Conservation (phyloP, 2,888 invertebrate genomes). For the Aricia artaxerxes region DNA sequence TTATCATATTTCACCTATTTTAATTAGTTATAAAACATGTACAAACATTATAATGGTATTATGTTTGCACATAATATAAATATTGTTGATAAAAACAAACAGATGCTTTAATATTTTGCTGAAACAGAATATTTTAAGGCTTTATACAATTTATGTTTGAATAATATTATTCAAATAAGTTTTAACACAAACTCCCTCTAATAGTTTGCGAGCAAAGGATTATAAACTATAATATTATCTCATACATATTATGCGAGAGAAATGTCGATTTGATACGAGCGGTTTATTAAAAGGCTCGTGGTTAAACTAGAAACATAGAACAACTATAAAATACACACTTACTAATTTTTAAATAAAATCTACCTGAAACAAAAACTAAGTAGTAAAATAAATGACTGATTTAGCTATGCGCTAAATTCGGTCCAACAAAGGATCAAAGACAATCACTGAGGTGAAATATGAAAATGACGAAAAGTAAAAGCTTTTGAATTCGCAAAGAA, state of each 20-base stretch:
- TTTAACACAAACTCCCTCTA: constrained; percentile 14
- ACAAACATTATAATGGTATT: too few species aligned
- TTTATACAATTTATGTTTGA: constrained; percentile 17
- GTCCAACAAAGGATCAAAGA: not conserved
- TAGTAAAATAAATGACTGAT: not conserved
- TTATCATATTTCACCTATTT: too few species aligned
- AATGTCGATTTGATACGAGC: constrained; percentile 14
- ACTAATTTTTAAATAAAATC: not conserved
- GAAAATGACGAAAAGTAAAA: constrained; percentile 25
- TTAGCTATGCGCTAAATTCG: not conserved
- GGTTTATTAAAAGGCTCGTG: constrained; percentile 15
- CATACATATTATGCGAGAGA: constrained; percentile 5
- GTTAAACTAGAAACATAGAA: not conserved
- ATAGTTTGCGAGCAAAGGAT: constrained; percentile 15
- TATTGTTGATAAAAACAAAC: not conserved
- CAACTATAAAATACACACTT: not conserved
- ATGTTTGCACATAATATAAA: not conserved
- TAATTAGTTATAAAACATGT: too few species aligned
- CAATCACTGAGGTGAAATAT: constrained; percentile 23
- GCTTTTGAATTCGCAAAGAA: constrained; percentile 21
- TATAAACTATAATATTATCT: not conserved
- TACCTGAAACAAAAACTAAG: not conserved
- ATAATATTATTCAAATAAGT: constrained; percentile 22
- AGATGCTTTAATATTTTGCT: not conserved
- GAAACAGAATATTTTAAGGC: not conserved